A percentile compares a stretch with the other conserved stretches of the same genome.
These are phyloP conservation scores for Tonatia bakeri DNA, from an alignment of 2,113 vertebrate genomes.

Conservation along the genomic window DNA sequence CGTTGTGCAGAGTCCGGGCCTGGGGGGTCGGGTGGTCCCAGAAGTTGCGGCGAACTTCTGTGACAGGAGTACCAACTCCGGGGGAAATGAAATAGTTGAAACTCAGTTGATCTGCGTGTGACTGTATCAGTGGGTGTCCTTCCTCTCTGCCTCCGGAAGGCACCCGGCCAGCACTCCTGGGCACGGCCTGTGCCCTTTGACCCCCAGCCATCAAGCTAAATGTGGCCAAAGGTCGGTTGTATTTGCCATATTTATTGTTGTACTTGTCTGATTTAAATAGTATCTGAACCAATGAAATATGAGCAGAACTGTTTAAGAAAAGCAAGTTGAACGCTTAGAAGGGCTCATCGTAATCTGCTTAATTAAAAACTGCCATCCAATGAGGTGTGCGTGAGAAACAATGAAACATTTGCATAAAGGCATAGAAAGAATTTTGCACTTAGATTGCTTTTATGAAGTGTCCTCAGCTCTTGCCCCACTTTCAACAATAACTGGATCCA, in stretches of 20 bases:
- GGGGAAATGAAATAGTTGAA: neutral
- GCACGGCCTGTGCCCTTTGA: accelerated
- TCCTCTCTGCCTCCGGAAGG: accelerated
- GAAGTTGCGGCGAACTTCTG: neutral
- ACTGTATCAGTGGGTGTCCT: accelerated
- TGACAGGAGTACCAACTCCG: neutral
- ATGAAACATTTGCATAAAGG: neutral
- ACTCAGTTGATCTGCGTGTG: neutral
- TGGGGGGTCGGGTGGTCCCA: neutral
- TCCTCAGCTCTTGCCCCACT: neutral
- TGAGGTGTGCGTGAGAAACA: neutral
- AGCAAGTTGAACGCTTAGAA: neutral
- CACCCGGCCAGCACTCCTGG: accelerated
- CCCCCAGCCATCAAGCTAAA: neutral
- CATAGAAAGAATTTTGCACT: neutral
- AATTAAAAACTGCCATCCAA: neutral
- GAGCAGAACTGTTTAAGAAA: neutral
- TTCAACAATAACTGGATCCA: neutral
- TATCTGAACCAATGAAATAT: neutral
- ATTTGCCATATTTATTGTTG: neutral
- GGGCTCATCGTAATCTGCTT: neutral
- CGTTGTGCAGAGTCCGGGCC: neutral
- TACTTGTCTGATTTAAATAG: neutral
- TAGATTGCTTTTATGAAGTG: neutral
- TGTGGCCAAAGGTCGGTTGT: neutral